Percentiles rank a stretch among this genome's conserved stretches.
Evolutionary conservation across 2,113 vertebrate species (phyloP).

Genomic region (Chlamydotis undulata): DNA sequence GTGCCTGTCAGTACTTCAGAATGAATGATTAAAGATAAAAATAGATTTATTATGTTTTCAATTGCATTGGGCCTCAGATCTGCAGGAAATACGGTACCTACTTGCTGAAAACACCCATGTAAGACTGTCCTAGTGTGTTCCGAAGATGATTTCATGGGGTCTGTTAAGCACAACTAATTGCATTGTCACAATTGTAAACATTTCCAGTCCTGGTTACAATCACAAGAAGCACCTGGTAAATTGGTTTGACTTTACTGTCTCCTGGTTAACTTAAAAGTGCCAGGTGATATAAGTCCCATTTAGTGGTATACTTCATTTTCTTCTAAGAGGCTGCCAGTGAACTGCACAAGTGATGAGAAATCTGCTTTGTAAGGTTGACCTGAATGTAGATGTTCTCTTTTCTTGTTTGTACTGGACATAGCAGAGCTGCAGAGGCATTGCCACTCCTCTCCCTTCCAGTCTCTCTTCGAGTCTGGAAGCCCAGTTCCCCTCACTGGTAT

Average conservation of each 20-base stretch:
- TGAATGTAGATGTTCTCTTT: not conserved
- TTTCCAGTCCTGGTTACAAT: not conserved
- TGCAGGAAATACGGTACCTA: constrained; percentile 10
- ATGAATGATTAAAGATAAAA: constrained; percentile 58
- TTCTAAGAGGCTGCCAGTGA: not conserved
- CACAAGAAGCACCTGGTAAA: not conserved
- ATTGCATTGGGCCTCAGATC: not conserved
- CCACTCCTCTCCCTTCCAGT: not conserved
- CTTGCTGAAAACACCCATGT: not conserved
- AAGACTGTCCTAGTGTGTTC: constrained; percentile 5
- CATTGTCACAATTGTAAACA: not conserved
- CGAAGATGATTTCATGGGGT: constrained; percentile 13
- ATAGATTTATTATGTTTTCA: constrained; percentile 46
- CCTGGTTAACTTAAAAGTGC: not conserved
- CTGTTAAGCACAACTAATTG: constrained; percentile 25
- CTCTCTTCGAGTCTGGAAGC: not conserved
- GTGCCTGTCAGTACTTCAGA: constrained; percentile 45
- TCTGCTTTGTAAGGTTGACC: not conserved
- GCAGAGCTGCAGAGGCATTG: not conserved
- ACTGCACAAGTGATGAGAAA: not conserved
- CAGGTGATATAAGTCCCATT: not conserved
- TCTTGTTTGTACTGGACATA: not conserved
- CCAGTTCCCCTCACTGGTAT: not conserved
- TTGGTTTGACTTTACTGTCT: constrained; percentile 16
- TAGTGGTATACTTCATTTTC: not conserved